phyloP scores from a whole-genome alignment of 2,888 invertebrate genomes.

The Iselma pallidipennis region DNA sequence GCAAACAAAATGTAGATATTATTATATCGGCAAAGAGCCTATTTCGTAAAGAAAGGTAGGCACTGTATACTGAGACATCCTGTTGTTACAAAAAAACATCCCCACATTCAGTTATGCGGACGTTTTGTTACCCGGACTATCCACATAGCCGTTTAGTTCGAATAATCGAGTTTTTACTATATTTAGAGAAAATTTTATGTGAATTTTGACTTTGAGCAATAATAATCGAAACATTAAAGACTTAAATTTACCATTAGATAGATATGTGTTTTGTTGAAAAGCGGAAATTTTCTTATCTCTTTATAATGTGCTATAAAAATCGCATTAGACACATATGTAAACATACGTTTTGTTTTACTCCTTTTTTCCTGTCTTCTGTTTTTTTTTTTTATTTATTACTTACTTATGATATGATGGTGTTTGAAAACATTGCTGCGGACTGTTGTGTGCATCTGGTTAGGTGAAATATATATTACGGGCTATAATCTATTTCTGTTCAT shows the following conservation, averaged over 20 bases:
- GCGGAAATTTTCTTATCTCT: too few relatives aligned
- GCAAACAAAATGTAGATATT: too few relatives aligned
- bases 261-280: too few relatives aligned
- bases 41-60: too few relatives aligned
- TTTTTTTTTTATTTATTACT: background rate
- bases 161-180: too few relatives aligned
- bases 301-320: background rate
- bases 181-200: background rate
- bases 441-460: constrained; percentile 38
- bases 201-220: background rate
- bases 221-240: too few relatives aligned
- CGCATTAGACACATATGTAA: background rate
- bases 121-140: too few relatives aligned
- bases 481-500: constrained; percentile 38
- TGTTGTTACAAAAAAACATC: too few relatives aligned
- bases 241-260: too few relatives aligned
- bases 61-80: too few relatives aligned
- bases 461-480: constrained; percentile 24
- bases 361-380: background rate
- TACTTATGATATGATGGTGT: background rate
- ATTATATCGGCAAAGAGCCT: too few relatives aligned
- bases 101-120: too few relatives aligned
- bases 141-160: background rate
- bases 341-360: background rate
- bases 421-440: constrained; percentile 35